Percentiles rank a stretch among this genome's conserved stretches.
These are phyloP conservation scores for Abrostola triplasia DNA, from an alignment of 2,888 invertebrate genomes.

Conservation along the genomic window DNA sequence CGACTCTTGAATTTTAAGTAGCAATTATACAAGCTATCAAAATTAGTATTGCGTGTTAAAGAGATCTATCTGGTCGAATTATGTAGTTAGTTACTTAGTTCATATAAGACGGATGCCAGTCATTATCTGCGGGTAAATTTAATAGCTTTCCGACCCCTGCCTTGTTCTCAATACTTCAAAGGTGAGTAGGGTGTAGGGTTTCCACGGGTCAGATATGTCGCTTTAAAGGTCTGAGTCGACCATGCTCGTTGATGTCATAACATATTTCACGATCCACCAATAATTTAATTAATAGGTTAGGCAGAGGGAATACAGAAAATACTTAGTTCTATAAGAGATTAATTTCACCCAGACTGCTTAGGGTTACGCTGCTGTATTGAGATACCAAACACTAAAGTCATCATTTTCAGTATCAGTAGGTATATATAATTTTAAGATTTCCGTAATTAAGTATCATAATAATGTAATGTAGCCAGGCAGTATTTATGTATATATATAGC, in stretches of 20 bases:
- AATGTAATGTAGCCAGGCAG: too few species aligned
- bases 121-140: constrained; percentile 22
- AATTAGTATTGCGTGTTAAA: constrained; percentile 37
- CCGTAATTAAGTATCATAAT: background rate
- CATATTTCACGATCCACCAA: background rate
- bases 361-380: background rate
- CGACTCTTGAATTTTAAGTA: constrained; percentile 50
- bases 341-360: too few species aligned
- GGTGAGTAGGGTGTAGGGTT: background rate
- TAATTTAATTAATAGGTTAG: too few species aligned
- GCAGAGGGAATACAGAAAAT: too few species aligned
- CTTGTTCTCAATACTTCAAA: constrained; percentile 5
- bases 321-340: too few species aligned
- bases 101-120: constrained; percentile 28
- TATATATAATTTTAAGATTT: background rate
- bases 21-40: constrained; percentile 25
- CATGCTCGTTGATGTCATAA: background rate
- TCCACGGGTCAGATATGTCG: background rate
- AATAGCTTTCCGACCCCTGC: constrained; percentile 3
- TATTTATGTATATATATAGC: too few species aligned
- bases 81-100: constrained; percentile 28
- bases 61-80: constrained; percentile 35
- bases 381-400: background rate
- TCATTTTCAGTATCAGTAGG: background rate
- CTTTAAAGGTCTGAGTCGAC: background rate